Conservation (phyloP, 1,140 invertebrate genomes). For the Luehdorfia chinensis region DNA sequence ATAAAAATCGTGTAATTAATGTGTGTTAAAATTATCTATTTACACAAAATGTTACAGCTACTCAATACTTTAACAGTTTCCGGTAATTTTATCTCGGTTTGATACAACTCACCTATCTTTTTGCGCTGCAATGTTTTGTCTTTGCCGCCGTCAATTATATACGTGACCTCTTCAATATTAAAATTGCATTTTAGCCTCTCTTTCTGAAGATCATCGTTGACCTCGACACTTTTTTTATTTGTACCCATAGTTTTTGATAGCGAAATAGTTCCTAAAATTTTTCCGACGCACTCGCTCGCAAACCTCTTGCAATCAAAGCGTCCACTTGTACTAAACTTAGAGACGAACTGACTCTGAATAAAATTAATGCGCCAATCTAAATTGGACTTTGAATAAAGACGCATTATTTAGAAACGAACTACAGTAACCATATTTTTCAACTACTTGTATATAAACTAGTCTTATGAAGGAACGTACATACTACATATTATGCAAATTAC, state of each 20-base stretch:
- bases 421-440: too few relatives aligned
- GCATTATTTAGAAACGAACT: too few relatives aligned
- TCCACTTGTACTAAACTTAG: conserved; percentile 6
- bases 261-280: not conserved
- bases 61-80: too few relatives aligned
- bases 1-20: too few relatives aligned
- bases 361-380: too few relatives aligned
- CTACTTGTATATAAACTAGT: too few relatives aligned
- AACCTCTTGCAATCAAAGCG: not conserved
- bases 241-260: conserved; percentile 20
- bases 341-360: not conserved
- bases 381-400: too few relatives aligned
- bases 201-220: conserved; percentile 76
- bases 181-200: conserved; percentile 86
- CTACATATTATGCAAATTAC: too few relatives aligned
- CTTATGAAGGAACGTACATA: too few relatives aligned
- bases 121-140: conserved; percentile 82
- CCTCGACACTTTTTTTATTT: conserved; percentile 63
- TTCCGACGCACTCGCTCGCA: not conserved
- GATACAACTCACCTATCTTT: conserved; percentile 80
- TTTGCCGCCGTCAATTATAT: conserved; percentile 81
- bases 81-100: too few relatives aligned
- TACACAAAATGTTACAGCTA: too few relatives aligned
- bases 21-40: too few relatives aligned
- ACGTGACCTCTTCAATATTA: conserved; percentile 82